Conservation (phyloP, 2,797 vertebrate genomes). For the Lophius americanus region DNA sequence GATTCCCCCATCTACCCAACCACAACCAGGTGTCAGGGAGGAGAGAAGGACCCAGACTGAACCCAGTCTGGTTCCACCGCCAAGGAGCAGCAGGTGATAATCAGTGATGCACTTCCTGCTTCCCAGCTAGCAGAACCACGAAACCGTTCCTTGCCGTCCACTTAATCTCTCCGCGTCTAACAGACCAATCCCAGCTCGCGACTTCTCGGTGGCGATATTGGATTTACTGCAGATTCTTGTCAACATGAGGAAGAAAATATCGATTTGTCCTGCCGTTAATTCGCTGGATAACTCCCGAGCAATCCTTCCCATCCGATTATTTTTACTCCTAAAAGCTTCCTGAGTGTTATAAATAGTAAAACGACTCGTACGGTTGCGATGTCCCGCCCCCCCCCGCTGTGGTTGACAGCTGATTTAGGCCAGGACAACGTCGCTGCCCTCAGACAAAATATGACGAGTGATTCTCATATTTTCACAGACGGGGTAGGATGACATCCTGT, state of each 20-base stretch:
- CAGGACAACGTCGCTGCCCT: background rate
- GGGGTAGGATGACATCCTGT: background rate
- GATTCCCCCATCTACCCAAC: too few relatives aligned
- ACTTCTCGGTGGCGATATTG: background rate
- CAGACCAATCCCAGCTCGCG: background rate
- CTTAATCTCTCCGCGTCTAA: slow-evolving; percentile 12
- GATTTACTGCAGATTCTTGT: slow-evolving; percentile 3
- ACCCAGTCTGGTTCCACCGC: too few relatives aligned
- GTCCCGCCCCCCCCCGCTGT: background rate
- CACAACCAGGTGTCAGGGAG: background rate
- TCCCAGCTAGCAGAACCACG: too few relatives aligned
- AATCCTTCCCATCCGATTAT: background rate
- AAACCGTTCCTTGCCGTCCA: too few relatives aligned
- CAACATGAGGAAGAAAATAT: slow-evolving; percentile 7
- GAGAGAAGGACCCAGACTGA: too few relatives aligned
- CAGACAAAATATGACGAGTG: background rate
- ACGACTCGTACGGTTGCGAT: too few relatives aligned
- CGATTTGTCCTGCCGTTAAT: slow-evolving; percentile 2
- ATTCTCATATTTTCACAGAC: background rate
- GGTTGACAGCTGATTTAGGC: slow-evolving; percentile 1
- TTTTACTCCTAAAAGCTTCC: background rate
- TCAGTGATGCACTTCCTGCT: too few relatives aligned
- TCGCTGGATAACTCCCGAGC: background rate
- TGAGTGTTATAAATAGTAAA: too few relatives aligned
- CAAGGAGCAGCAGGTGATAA: too few relatives aligned